Evolutionary conservation across 2,888 invertebrate species (phyloP), one percentile per base, ranked within the genome.

Genomic region (Odiellus spinosus): DNA sequence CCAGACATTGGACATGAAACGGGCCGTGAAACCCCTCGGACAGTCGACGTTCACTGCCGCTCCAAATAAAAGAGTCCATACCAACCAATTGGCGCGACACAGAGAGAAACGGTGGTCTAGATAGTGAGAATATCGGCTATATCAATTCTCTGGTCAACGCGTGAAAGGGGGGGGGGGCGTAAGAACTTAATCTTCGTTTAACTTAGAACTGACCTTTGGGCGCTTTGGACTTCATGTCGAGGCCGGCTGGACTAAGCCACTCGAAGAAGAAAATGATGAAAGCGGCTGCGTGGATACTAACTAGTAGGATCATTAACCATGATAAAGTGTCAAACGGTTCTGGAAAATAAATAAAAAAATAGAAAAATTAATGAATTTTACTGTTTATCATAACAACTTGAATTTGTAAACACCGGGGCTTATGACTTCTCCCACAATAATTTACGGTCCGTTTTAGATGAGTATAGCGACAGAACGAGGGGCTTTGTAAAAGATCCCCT

Each of bases 31-130:
- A 35, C 93, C 91, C 59, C 87, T 73, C 1, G 95, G 95, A 21
- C 90, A 90, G 66, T 95, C 95, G 48, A 95, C 88, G 64, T 91
- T 91, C 2, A 96, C 96, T 19, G 95, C 88, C 2, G 98, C 96
- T 71, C 95, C 85, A 64, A 87, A 93, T 20, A 93, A 74, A 49
- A 98, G 93, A 11, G 98, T 95, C 96, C 96, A 98, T 19, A 98
- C 96, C 54, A 99, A 74, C 98, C 98, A 98, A 67, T 95, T 95
- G 0, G 95, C 91, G 49, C 96, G 80, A 65, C 93, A 95, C 41
- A 99, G 72, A 1, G 91, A 91, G 70, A 95, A 95, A 52, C 87
- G 52, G 39, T 57, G 55, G 45, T 56, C 55, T 55, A 44, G n/a
- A 43, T n/a, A n/a, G n/a, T n/a, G n/a, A n/a, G n/a, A n/a, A n/a